Evolutionary conservation across 2,888 invertebrate species (phyloP).

Genomic region (Synanthedon vespiformis): DNA sequence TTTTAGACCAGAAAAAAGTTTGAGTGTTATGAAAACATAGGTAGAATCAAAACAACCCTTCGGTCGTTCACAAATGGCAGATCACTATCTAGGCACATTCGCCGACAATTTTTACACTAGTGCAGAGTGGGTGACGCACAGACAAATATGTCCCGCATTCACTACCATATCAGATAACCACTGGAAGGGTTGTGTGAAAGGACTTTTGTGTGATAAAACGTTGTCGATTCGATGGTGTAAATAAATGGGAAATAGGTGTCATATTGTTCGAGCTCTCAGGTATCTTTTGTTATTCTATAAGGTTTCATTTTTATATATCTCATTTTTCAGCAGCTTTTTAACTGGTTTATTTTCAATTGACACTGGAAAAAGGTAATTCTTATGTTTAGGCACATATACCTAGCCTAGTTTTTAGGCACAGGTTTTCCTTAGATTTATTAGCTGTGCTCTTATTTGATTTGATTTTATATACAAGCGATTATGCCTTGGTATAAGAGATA

Average conservation of each 20-base stretch:
- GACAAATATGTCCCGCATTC: slow-evolving; percentile 65
- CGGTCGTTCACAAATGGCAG: slow-evolving; percentile 47
- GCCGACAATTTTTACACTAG: slow-evolving; percentile 67
- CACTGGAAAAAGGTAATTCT: too few species aligned
- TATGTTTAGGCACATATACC: too few species aligned
- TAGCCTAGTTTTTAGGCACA: too few species aligned
- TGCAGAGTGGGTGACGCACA: slow-evolving; percentile 52
- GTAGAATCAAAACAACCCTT: slow-evolving; percentile 18
- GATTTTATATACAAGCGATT: too few species aligned
- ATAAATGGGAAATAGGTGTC: slow-evolving; percentile 59
- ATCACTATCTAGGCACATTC: slow-evolving; percentile 61
- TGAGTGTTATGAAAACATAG: slow-evolving; percentile 17
- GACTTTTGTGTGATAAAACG: slow-evolving; percentile 49
- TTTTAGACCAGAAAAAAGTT: background rate
- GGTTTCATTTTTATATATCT: too few species aligned
- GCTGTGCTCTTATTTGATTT: too few species aligned
- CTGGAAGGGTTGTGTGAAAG: slow-evolving; percentile 59
- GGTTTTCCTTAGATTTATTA: too few species aligned
- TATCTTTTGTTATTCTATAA: background rate
- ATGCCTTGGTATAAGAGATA: too few species aligned
- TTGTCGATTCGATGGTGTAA: slow-evolving; percentile 59
- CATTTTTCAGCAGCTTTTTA: too few species aligned
- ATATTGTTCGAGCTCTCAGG: slow-evolving; percentile 17
- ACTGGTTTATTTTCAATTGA: too few species aligned
- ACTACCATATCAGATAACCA: slow-evolving; percentile 60